Conservation (phyloP, 2,797 vertebrate genomes). For the Acipenser transmontanus region DNA sequence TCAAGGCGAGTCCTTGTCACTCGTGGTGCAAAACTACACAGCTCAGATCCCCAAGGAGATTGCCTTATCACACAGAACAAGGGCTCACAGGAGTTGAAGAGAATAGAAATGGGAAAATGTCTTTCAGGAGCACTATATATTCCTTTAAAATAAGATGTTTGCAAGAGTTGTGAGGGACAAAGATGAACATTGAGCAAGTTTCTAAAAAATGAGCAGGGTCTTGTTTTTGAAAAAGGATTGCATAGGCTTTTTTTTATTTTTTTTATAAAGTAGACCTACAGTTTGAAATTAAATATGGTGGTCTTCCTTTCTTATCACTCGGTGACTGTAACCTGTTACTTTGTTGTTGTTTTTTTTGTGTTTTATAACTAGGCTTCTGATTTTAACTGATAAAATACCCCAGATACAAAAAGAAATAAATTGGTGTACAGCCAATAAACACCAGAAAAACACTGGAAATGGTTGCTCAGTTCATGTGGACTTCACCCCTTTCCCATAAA, state of each 20-base stretch:
- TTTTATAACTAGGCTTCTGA: too few species aligned
- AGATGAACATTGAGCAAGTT: slow-evolving; percentile 56
- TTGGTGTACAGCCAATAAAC: too few species aligned
- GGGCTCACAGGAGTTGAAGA: slow-evolving; percentile 70
- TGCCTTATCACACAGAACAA: slow-evolving; percentile 75
- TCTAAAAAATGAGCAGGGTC: slow-evolving; percentile 30
- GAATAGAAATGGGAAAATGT: slow-evolving; percentile 76
- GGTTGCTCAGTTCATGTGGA: too few species aligned
- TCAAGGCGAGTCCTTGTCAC: slow-evolving; percentile 80
- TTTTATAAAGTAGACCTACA: slow-evolving; percentile 21
- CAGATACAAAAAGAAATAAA: too few species aligned
- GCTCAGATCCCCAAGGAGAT: slow-evolving; percentile 78
- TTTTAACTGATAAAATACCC: too few species aligned
- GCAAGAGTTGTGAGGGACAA: slow-evolving; percentile 71
- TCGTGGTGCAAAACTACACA: slow-evolving; percentile 73
- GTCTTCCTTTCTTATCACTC: too few species aligned
- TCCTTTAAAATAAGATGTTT: slow-evolving; percentile 76
- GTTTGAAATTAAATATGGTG: too few species aligned
- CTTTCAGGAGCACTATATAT: slow-evolving; percentile 73
- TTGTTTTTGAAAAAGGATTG: too few species aligned
- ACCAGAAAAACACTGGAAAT: too few species aligned
- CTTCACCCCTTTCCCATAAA: too few species aligned
- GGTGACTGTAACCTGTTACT: too few species aligned
- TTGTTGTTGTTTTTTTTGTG: too few species aligned
- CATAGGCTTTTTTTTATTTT: slow-evolving; percentile 48